These are phyloP conservation scores for Anoura caudifer DNA, from an alignment of 2,113 vertebrate species.

Conservation along the genomic window DNA sequence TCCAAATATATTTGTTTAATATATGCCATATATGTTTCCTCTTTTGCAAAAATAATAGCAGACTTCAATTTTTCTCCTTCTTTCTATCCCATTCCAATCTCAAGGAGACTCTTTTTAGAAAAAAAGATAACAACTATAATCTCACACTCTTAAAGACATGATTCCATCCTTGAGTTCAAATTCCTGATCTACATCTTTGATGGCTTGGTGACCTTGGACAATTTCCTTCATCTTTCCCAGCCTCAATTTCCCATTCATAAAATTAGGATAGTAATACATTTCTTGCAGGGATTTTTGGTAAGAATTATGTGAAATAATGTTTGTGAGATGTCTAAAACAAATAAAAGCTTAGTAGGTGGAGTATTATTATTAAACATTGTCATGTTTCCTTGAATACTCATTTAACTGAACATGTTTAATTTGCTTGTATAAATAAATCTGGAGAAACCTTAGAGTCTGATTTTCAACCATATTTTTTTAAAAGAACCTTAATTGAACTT, in stretches of 20 bases:
- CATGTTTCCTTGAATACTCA: not conserved
- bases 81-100: not conserved
- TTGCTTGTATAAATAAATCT: slow-evolving; percentile 13
- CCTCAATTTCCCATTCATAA: not conserved
- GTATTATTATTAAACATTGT: not conserved
- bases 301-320: not conserved
- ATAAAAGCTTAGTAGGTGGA: not conserved
- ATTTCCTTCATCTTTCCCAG: not conserved
- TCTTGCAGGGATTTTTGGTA: not conserved
- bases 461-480: not conserved
- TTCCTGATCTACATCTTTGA: not conserved
- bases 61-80: not conserved
- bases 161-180: not conserved
- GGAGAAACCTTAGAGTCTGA: not conserved
- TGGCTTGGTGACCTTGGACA: not conserved
- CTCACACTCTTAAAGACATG: not conserved
- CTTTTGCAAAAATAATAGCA: not conserved
- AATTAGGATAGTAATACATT: not conserved
- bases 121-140: not conserved
- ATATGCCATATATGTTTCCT: not conserved
- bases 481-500: not conserved
- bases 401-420: slow-evolving; percentile 19
- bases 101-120: not conserved
- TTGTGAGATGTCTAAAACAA: not conserved
- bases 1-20: not conserved